Base-by-base conservation (phyloP, 2,113 vertebrate genomes). In the Ornithorhynchus anatinus region DNA sequence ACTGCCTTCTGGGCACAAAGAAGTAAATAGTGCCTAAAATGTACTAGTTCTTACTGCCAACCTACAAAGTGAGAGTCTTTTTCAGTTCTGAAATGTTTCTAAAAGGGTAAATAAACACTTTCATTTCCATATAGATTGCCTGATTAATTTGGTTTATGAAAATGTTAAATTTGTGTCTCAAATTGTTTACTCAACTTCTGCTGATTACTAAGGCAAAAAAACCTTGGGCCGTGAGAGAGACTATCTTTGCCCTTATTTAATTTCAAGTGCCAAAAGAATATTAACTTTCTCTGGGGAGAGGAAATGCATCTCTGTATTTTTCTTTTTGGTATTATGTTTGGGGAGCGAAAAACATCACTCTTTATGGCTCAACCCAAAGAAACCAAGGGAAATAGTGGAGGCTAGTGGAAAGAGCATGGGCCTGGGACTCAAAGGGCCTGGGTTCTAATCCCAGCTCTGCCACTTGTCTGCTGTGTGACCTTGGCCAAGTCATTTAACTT, bases 61-160 rank as follows among this genome's bases (percentile, higher is more conserved):
- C n/a, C n/a, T n/a, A n/a, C n/a, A n/a, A n/a, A n/a, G n/a, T n/a
- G n/a, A n/a, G n/a, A n/a, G n/a, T n/a, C n/a, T n/a, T n/a, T n/a
- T n/a, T n/a, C n/a, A n/a, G n/a, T n/a, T n/a, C n/a, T n/a, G n/a
- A n/a, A n/a, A n/a, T n/a, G n/a, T n/a, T n/a, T 56, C 48, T 37
- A 60, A 62, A 67, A 19, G 48, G n/a, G n/a, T 53, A 76, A 70
- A 67, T 27, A 31, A n/a, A 51, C 47, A 56, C n/a, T 2, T 23
- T 16, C 27, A 36, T 51, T 75, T 62, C 42, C 51, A n/a, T 29
- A 29, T 67, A 32, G 5, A 40, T 22, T 10, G 40, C 4, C 47
- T 29, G 37, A 66, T 70, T 64, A 48, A 38, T 29, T 33, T 79
- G 84, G 71, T 61, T 60, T 35, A 14, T 3, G 44, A 64, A 76